Evolutionary conservation across 2,888 invertebrate species (phyloP).

Genomic region (Drosophila robusta): DNA sequence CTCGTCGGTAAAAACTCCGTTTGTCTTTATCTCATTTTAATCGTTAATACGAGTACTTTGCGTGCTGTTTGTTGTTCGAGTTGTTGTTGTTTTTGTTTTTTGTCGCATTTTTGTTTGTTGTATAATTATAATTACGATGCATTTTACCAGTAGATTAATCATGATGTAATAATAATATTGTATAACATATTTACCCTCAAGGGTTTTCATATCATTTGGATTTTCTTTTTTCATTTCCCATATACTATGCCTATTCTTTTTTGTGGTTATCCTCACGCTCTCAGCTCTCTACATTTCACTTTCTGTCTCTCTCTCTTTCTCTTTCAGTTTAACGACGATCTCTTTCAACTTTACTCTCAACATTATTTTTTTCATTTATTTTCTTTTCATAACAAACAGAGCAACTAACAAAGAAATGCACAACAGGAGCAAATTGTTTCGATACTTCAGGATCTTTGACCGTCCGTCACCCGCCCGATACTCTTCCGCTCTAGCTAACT

Average conservation of each 20-base stretch:
- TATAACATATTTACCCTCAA: conserved; percentile 69
- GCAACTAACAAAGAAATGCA: conserved; percentile 77
- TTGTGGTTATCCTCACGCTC: conserved; percentile 31
- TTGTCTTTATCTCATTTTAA: conserved; percentile 74
- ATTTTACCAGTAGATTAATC: conserved; percentile 64
- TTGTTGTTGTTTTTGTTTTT: conserved; percentile 50
- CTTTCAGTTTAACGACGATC: conserved; percentile 42
- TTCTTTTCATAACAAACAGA: conserved; percentile 73
- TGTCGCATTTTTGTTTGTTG: conserved; percentile 40
- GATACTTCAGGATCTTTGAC: conserved; percentile 46
- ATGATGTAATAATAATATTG: conserved; percentile 71
- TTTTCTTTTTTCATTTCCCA: conserved; percentile 41
- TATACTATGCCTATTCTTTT: conserved; percentile 53
- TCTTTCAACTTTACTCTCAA: conserved; percentile 66
- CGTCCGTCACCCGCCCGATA: conserved; percentile 3
- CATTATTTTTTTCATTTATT: conserved; percentile 42
- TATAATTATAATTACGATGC: conserved; percentile 68
- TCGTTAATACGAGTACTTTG: conserved; percentile 59
- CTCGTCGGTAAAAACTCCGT: conserved; percentile 74
- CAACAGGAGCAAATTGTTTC: conserved; percentile 72
- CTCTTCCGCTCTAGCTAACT: conserved; percentile 28
- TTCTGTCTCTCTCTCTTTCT: conserved; percentile 1
- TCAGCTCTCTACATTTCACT: not conserved
- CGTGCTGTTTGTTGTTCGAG: conserved; percentile 62
- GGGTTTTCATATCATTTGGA: conserved; percentile 18